Evolutionary conservation across 2,888 invertebrate species (phyloP).

Genomic region (Phaonia tiefii): DNA sequence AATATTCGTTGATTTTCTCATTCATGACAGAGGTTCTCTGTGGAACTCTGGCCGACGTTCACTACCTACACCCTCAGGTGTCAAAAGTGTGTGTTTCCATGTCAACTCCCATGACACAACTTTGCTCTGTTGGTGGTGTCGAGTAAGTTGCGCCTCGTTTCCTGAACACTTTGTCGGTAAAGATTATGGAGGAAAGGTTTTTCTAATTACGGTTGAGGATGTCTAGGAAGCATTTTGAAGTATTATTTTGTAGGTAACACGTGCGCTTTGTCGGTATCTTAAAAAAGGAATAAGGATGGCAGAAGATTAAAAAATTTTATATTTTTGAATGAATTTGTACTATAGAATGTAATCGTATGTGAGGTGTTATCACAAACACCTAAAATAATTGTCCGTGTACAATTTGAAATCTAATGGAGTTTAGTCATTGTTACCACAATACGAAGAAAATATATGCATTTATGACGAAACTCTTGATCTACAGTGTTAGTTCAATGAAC

Average conservation of each 20-base stretch:
- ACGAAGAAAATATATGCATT: too few relatives aligned
- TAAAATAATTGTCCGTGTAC: too few relatives aligned
- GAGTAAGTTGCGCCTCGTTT: background rate
- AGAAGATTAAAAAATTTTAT: background rate
- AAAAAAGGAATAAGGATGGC: background rate
- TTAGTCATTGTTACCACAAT: too few relatives aligned
- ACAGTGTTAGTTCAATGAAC: too few relatives aligned
- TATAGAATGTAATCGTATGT: background rate
- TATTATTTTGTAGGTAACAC: slow-evolving; percentile 41
- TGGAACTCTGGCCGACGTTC: background rate
- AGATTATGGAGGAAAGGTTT: slow-evolving; percentile 49
- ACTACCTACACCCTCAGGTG: slow-evolving; percentile 43
- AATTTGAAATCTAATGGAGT: too few relatives aligned
- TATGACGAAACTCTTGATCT: too few relatives aligned
- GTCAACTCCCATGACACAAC: slow-evolving; percentile 56
- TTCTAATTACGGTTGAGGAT: slow-evolving; percentile 59
- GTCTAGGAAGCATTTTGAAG: slow-evolving; percentile 39
- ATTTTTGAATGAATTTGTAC: background rate
- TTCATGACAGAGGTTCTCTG: background rate
- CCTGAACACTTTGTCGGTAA: slow-evolving; percentile 40
- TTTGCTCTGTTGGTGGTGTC: slow-evolving; percentile 51
- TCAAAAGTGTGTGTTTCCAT: slow-evolving; percentile 50
- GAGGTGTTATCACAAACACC: background rate
- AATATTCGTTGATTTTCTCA: slow-evolving; percentile 32
- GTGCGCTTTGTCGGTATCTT: slow-evolving; percentile 57